A percentile compares a stretch with the other conserved stretches of the same genome.
Evolutionary conservation across 2,113 vertebrate genomes (phyloP).

Genomic region (Ammodytes dubius): DNA sequence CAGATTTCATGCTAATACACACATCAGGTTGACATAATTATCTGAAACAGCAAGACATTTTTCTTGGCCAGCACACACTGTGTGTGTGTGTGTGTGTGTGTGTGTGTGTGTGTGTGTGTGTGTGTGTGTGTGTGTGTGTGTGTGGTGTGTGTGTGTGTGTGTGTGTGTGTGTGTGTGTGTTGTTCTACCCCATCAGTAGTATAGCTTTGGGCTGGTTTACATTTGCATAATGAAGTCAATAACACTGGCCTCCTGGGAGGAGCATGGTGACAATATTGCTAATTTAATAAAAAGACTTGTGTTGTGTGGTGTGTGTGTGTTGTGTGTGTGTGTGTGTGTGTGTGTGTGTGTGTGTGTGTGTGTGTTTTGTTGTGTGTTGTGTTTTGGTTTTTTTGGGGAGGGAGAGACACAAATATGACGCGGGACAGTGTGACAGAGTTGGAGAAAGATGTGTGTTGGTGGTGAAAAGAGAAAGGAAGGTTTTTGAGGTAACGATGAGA

Average conservation of each 20-base stretch:
- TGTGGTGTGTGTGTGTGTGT: conserved; percentile 27
- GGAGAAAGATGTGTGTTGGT: neutral
- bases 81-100: conserved; percentile 21
- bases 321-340: conserved; percentile 14
- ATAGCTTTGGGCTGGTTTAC: conserved; percentile 76
- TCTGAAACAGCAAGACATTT: conserved; percentile 69
- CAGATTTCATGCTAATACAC: conserved; percentile 63
- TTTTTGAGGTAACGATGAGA: too few relatives aligned
- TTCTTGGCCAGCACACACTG: conserved; percentile 43
- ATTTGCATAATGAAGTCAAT: conserved; percentile 83
- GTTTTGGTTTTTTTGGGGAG: conserved; percentile 7
- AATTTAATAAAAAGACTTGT: conserved; percentile 74
- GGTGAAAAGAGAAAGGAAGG: conserved; percentile 8
- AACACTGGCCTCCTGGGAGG: conserved; percentile 76
- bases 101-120: conserved; percentile 25
- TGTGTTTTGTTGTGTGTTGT: neutral
- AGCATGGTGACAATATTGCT: conserved; percentile 78
- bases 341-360: conserved; percentile 1
- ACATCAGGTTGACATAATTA: conserved; percentile 76
- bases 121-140: conserved; percentile 33
- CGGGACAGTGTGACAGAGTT: neutral
- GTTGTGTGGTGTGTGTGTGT: conserved; percentile 11
- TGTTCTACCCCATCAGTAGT: conserved; percentile 69
- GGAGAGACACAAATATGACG: conserved; percentile 33
- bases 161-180: conserved; percentile 14